These are phyloP conservation scores for Peromyscus leucopus DNA, from an alignment of 2,113 vertebrate genomes.

Conservation along the genomic window DNA sequence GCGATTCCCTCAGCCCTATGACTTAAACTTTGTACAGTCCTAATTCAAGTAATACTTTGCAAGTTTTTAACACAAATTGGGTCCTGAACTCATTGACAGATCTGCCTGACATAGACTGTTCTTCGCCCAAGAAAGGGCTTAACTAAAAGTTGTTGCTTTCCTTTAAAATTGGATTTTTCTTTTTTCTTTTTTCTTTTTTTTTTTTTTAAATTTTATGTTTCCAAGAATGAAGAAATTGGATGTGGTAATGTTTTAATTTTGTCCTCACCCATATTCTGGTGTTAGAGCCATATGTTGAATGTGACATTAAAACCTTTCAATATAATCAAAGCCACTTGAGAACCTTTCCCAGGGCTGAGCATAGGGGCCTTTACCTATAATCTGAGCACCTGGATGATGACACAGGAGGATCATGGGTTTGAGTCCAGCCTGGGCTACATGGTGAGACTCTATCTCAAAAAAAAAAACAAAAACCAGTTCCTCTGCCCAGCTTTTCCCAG, in stretches of 20 bases:
- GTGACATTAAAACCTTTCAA: slow-evolving; percentile 64
- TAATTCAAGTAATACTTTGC: neutral
- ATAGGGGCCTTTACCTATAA: neutral
- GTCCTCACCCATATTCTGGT: slow-evolving; percentile 5
- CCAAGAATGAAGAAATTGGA: slow-evolving; percentile 31
- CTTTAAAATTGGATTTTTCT: slow-evolving; percentile 13
- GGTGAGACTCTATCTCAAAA: neutral
- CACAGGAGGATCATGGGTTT: neutral
- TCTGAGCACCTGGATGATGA: neutral
- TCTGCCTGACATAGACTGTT: neutral
- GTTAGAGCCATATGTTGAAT: slow-evolving; percentile 41
- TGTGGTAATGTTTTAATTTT: slow-evolving; percentile 27
- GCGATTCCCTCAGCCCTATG: neutral
- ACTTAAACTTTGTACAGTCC: neutral
- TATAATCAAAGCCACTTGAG: neutral
- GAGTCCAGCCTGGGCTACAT: neutral
- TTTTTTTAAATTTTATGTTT: slow-evolving; percentile 8
- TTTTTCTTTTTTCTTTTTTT: neutral
- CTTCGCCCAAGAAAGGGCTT: slow-evolving; percentile 4
- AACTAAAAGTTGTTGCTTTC: neutral
- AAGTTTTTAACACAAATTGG: neutral
- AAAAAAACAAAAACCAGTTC: neutral
- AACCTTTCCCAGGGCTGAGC: neutral
- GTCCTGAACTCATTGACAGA: neutral
- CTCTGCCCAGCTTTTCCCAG: neutral